Evolutionary conservation across 2,888 invertebrate genomes (phyloP).

Genomic region (Drosophila histrio): DNA sequence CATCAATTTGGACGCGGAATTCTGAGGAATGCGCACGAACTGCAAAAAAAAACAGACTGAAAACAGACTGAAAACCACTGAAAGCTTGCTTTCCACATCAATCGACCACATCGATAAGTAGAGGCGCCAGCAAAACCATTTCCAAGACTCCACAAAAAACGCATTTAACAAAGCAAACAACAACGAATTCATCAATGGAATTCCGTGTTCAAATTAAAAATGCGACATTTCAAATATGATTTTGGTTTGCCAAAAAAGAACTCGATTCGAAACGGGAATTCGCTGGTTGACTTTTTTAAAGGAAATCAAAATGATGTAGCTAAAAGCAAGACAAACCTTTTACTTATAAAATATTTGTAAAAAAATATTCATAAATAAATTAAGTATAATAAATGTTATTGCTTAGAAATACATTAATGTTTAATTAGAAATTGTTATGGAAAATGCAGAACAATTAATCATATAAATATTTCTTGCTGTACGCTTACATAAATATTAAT

Average conservation of each 20-base stretch:
- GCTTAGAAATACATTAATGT: not conserved
- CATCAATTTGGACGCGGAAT: constrained; percentile 78
- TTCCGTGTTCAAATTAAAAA: constrained; percentile 66
- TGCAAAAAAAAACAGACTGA: constrained; percentile 26
- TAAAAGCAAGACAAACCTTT: not conserved
- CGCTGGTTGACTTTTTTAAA: not conserved
- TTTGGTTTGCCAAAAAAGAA: constrained; percentile 29
- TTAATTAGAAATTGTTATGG: too few relatives aligned
- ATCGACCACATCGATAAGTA: constrained; percentile 44
- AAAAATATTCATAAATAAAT: not conserved
- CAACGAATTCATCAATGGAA: constrained; percentile 75
- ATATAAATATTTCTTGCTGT: too few relatives aligned
- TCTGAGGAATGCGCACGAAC: constrained; percentile 66
- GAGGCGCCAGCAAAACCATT: constrained; percentile 75
- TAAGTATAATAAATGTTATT: not conserved
- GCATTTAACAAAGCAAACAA: not conserved
- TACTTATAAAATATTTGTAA: not conserved
- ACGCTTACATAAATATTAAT: too few relatives aligned
- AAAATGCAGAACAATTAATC: too few relatives aligned
- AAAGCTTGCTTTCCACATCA: constrained; percentile 60
- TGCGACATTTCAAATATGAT: constrained; percentile 75
- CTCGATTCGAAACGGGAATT: not conserved
- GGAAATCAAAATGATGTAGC: not conserved
- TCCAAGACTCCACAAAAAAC: constrained; percentile 38
- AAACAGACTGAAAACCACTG: constrained; percentile 34